These are phyloP conservation scores for Coendou prehensilis DNA, from an alignment of 2,797 vertebrate genomes.

Conservation along the genomic window DNA sequence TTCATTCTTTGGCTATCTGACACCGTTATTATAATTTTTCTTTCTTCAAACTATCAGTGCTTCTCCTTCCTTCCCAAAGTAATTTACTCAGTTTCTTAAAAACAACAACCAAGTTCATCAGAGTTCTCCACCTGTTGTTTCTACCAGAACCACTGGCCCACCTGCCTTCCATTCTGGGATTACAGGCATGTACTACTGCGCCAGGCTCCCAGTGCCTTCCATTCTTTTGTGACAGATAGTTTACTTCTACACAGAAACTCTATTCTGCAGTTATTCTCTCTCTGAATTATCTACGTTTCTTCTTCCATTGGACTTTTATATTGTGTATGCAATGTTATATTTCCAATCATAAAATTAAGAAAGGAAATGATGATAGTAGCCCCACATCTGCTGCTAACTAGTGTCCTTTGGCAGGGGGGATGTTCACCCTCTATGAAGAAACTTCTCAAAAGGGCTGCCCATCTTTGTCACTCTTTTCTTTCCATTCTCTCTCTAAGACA, in stretches of 20 bases:
- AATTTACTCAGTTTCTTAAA: not conserved
- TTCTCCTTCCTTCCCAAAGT: not conserved
- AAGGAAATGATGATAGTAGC: not conserved
- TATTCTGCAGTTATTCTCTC: not conserved
- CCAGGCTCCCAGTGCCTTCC: not conserved
- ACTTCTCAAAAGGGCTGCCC: not conserved
- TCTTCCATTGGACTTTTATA: not conserved
- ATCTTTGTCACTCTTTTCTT: not conserved
- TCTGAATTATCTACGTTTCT: not conserved
- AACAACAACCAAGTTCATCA: not conserved
- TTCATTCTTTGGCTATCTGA: not conserved
- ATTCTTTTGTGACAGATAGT: not conserved
- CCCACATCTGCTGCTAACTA: not conserved
- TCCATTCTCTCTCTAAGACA: too few species aligned
- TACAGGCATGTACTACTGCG: not conserved
- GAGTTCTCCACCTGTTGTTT: not conserved
- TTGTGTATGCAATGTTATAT: not conserved
- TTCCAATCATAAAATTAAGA: not conserved
- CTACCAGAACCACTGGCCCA: too few species aligned
- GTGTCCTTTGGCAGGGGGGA: not conserved
- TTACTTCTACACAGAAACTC: not conserved
- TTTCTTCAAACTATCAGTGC: not conserved
- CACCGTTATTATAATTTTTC: too few species aligned
- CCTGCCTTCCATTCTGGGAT: not conserved
- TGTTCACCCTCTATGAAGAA: not conserved